Evolutionary conservation across 2,888 invertebrate species (phyloP).

Genomic region (Chirona hameri): DNA sequence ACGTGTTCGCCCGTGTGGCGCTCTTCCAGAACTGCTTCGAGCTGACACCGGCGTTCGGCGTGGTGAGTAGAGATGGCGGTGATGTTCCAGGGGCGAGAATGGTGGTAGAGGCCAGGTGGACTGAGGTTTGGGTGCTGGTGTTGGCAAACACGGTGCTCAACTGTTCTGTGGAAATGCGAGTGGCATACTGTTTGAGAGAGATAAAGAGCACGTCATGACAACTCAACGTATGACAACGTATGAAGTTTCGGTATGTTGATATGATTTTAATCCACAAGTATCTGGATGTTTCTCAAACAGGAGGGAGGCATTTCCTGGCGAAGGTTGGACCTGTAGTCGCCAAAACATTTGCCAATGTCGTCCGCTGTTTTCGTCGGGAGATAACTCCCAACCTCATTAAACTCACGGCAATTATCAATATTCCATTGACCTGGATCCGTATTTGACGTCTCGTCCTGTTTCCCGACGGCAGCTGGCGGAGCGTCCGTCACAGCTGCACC

Average conservation of each 20-base stretch:
- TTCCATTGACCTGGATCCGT: no score
- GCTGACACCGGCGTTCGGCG: constrained; percentile 88
- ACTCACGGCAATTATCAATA: no score
- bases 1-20: constrained; percentile 87
- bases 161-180: neutral
- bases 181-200: neutral
- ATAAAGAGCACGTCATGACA: no score
- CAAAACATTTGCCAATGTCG: no score
- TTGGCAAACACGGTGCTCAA: neutral
- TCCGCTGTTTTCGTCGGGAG: no score
- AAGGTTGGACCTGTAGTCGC: no score
- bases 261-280: no score
- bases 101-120: neutral
- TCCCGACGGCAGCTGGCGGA: constrained; percentile 62
- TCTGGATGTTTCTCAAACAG: no score
- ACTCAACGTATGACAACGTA: no score
- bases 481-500: constrained; percentile 72
- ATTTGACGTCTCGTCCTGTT: neutral
- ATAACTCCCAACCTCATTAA: no score
- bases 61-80: constrained; percentile 54
- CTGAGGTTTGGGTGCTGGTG: neutral
- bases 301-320: no score
- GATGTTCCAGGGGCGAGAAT: neutral
- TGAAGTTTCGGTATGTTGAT: no score
- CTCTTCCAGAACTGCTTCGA: constrained; percentile 97